These are phyloP conservation scores for Hycleus phaleratus DNA, from an alignment of 1,140 invertebrate species.

Conservation along the genomic window DNA sequence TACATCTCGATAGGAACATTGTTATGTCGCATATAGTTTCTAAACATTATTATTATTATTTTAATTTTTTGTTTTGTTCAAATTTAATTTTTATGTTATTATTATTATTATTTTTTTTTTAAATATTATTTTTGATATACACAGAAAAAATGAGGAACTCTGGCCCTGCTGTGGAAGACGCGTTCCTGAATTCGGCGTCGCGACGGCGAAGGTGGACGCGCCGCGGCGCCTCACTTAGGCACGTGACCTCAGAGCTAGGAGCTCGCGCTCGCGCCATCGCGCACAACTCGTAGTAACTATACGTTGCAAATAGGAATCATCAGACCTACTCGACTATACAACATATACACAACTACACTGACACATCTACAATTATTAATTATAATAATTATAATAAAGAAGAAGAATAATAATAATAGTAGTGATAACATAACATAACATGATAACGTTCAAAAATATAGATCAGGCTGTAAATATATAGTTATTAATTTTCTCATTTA, in stretches of 20 bases:
- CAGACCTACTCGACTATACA: constrained; percentile 37
- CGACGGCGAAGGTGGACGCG: neutral
- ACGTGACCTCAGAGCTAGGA: constrained; percentile 7
- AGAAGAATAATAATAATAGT: too few relatives aligned
- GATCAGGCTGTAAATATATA: constrained; percentile 36
- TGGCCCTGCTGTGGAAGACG: constrained; percentile 12
- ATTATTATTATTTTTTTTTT: constrained; percentile 5
- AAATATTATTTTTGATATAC: constrained; percentile 17
- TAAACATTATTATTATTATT: neutral
- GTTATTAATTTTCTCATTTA: too few relatives aligned
- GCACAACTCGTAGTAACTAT: constrained; percentile 40
- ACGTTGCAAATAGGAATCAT: constrained; percentile 43
- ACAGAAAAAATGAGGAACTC: constrained; percentile 37
- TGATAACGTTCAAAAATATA: constrained; percentile 36
- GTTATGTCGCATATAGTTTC: constrained; percentile 31
- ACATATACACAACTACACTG: constrained; percentile 39
- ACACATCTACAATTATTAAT: constrained; percentile 35
- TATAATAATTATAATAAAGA: too few relatives aligned
- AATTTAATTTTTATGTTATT: neutral
- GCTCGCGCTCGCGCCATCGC: neutral
- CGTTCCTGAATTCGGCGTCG: constrained; percentile 5
- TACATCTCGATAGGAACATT: constrained; percentile 40
- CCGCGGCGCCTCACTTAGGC: neutral
- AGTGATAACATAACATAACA: constrained; percentile 16
- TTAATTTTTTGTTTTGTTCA: neutral